Evolutionary conservation across 2,113 vertebrate species (phyloP), one percentile per base, ranked within the genome.

Genomic region (Lanius ludovicianus): DNA sequence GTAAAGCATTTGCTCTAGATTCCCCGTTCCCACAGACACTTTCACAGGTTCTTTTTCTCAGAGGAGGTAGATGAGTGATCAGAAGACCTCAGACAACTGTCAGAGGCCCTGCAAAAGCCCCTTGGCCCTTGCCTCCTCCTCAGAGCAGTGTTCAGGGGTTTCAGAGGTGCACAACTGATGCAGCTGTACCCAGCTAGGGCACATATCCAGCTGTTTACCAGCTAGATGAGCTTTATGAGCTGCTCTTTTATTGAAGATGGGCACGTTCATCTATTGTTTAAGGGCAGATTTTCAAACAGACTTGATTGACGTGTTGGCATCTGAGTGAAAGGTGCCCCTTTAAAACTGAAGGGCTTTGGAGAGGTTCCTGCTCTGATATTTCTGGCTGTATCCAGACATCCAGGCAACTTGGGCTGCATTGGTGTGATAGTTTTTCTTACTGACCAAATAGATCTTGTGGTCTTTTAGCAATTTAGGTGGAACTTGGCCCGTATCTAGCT

Each of bases 1-100:
- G 67, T 81, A 41, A 35, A 91, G 53, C 52, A 39, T 88, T 96
- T 96, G 62, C 79, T 90, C 64, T 60, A 91, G 67, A 35, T 93
- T 96, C n/a, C 60, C 31, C 15, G 25, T 75, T 47, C 52, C 23
- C 39, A 33, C 65, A 44, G 25, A 13, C 35, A 28, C 46, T 81
- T 90, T 69, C 46, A 44, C 3, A 7, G 64, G 47, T 80, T 83
- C 35, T 75, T 55, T 42, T 71, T 6, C 41, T 24, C 49, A 41
- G 55, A 24, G 33, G 64, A 90, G 65, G 42, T 12, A 74, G 31
- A 37, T 68, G 55, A 80, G 13, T 46, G 22, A 56, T 30, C 37
- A 59, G 86, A 49, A 53, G 42, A 52, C 31, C 22, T 56, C 4
- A 9, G 19, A 11, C 23, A 56, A 15, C 35, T 71, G 46, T 21